A percentile compares a stretch with the other conserved stretches of the same genome.
Evolutionary conservation across 2,797 vertebrate genomes (phyloP).

Genomic region (Orestias chungarensis): DNA sequence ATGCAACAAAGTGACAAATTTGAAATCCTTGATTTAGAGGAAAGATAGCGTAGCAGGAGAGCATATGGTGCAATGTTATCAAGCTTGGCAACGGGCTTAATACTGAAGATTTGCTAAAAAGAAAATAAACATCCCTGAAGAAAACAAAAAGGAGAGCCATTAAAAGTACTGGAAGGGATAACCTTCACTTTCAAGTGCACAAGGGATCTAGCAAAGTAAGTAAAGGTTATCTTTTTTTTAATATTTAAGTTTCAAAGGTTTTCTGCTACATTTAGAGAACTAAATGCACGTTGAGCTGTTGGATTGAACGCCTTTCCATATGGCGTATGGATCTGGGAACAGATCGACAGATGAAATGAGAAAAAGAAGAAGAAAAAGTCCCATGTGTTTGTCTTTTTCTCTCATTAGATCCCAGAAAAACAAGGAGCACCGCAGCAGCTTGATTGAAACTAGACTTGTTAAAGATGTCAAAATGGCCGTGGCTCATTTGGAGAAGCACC

Average conservation of each 20-base stretch:
- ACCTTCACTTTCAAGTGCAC: constrained; percentile 80
- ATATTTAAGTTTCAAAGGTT: constrained; percentile 58
- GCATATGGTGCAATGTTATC: constrained; percentile 63
- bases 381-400: constrained; percentile 82
- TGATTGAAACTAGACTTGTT: constrained; percentile 71
- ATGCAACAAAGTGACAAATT: constrained; percentile 57
- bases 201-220: constrained; percentile 66
- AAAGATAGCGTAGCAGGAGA: constrained; percentile 41
- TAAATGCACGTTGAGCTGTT: constrained; percentile 65
- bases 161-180: constrained; percentile 67
- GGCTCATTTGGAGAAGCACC: constrained; percentile 50
- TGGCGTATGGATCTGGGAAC: constrained; percentile 76
- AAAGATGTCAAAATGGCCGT: constrained; percentile 61
- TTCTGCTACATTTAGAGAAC: constrained; percentile 64
- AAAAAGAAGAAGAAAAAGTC: constrained; percentile 30
- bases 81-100: constrained; percentile 70
- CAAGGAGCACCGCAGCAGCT: constrained; percentile 68
- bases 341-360: constrained; percentile 68
- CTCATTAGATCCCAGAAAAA: constrained; percentile 77
- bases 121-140: constrained; percentile 60
- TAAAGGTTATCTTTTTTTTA: constrained; percentile 52
- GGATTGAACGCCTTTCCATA: constrained; percentile 76
- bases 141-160: constrained; percentile 57
- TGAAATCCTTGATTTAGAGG: constrained; percentile 60
- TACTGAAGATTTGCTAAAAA: constrained; percentile 63